Conservation (phyloP, 2,797 vertebrate genomes). For the Spheniscus humboldti region DNA sequence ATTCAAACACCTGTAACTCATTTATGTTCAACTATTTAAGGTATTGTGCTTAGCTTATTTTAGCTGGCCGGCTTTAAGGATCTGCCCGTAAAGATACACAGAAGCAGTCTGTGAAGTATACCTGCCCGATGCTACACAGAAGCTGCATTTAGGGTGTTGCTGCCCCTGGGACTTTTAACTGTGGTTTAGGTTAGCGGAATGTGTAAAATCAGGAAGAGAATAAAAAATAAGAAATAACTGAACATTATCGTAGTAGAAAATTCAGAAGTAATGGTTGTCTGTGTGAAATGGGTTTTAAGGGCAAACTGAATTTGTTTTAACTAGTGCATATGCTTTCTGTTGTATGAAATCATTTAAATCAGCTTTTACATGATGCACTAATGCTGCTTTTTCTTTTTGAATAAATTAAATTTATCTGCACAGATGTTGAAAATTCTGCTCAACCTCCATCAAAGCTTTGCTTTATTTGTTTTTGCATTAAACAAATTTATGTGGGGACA, state of each 20-base stretch:
- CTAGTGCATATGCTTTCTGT: constrained; percentile 18
- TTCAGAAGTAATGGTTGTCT: not conserved
- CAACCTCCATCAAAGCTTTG: constrained; percentile 55
- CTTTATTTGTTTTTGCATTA: constrained; percentile 67
- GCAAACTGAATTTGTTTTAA: constrained; percentile 3
- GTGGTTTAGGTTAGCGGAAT: not conserved
- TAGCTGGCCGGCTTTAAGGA: not conserved
- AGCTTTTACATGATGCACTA: constrained; percentile 28
- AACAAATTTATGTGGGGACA: constrained; percentile 58
- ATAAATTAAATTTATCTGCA: constrained; percentile 71
- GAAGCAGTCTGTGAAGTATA: not conserved
- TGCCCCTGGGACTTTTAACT: not conserved
- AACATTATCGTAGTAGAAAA: not conserved
- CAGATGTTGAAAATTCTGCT: constrained; percentile 69
- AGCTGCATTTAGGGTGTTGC: not conserved
- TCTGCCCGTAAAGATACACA: not conserved
- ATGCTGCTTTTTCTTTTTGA: constrained; percentile 41
- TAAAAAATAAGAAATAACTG: not conserved
- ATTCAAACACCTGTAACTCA: not conserved
- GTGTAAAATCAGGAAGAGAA: not conserved
- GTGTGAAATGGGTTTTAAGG: constrained; percentile 33
- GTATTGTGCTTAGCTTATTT: not conserved
- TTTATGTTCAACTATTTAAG: not conserved
- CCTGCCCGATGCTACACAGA: not conserved
- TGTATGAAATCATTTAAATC: constrained; percentile 54